Evolutionary conservation across 2,113 vertebrate genomes (phyloP).

Genomic region (Bubo scandiacus): DNA sequence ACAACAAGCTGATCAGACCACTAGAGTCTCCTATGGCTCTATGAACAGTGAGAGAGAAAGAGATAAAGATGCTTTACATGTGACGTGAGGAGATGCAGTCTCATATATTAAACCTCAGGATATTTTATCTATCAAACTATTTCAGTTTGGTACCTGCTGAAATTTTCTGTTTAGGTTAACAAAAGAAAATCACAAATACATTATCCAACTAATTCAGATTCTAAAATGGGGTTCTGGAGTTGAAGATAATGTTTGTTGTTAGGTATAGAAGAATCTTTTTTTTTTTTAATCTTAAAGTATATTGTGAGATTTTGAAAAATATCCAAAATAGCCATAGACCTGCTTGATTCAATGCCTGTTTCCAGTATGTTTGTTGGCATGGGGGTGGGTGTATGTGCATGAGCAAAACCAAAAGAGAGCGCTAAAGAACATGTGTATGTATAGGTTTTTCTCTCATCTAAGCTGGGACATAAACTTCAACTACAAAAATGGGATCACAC

Average conservation of each 20-base stretch:
- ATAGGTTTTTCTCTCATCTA: not conserved
- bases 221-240: not conserved
- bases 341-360: slow-evolving; percentile 11
- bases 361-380: not conserved
- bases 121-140: not conserved
- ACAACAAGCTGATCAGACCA: not conserved
- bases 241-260: not conserved
- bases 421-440: fast-evolving
- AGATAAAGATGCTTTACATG: not conserved
- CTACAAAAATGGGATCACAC: slow-evolving; percentile 29
- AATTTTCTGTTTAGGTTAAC: not conserved
- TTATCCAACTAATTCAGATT: not conserved
- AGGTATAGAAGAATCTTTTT: not conserved
- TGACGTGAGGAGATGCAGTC: not conserved
- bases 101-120: not conserved
- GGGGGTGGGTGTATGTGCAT: not conserved
- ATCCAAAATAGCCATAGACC: not conserved
- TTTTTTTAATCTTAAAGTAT: not conserved
- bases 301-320: not conserved
- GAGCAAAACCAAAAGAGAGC: not conserved
- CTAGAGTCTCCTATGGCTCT: not conserved
- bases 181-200: not conserved
- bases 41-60: not conserved
- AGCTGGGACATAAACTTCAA: slow-evolving; percentile 44
- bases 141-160: not conserved